Percentiles rank a stretch among this genome's conserved stretches.
Evolutionary conservation across 2,888 invertebrate genomes (phyloP).

Genomic region (Lutraria lutraria): DNA sequence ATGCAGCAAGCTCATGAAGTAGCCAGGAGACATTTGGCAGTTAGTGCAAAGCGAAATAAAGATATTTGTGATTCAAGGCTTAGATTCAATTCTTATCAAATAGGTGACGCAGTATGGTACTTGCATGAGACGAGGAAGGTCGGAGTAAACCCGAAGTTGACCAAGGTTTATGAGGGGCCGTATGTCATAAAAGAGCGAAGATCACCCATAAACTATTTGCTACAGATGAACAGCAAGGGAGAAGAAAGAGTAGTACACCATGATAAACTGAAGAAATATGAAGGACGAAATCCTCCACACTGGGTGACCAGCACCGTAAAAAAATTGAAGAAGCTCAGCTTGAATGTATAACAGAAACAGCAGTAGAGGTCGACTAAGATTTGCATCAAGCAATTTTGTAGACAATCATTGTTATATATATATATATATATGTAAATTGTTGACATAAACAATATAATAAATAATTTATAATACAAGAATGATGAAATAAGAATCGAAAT

Average conservation of each 20-base stretch:
- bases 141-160: conserved; percentile 53
- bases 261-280: conserved; percentile 56
- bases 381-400: too few relatives aligned
- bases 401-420: too few relatives aligned
- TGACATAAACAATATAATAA: too few relatives aligned
- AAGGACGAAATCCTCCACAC: conserved; percentile 28
- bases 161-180: conserved; percentile 55
- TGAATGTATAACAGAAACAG: too few relatives aligned
- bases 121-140: conserved; percentile 47
- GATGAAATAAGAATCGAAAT: too few relatives aligned
- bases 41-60: conserved; percentile 43
- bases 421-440: too few relatives aligned
- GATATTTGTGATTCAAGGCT: conserved; percentile 54
- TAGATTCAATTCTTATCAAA: conserved; percentile 37
- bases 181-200: conserved; percentile 43
- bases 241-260: conserved; percentile 48
- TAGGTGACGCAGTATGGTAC: conserved; percentile 55
- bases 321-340: neutral
- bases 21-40: conserved; percentile 50
- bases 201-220: conserved; percentile 38
- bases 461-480: too few relatives aligned
- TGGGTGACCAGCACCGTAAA: conserved; percentile 27
- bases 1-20: conserved; percentile 55
- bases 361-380: too few relatives aligned
- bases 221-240: conserved; percentile 39